Evolutionary conservation across 1,140 invertebrate species (phyloP), one percentile per base, ranked within the genome.

Genomic region (Pissodes strobi): DNA sequence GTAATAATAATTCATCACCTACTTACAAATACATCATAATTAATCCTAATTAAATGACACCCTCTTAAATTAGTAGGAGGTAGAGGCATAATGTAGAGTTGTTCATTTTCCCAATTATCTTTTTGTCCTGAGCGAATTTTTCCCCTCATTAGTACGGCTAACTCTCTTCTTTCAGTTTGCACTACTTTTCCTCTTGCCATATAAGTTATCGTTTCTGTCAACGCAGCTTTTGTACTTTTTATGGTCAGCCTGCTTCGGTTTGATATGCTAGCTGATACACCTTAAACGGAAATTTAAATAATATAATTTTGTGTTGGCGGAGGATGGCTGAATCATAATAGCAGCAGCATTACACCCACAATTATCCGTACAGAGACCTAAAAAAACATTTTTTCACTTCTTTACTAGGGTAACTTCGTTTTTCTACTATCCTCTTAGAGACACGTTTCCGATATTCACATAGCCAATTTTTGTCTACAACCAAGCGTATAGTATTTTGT

Each of bases 61-160:
- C 94, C 95, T 64, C 94, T 83, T n/a, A 98, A 82, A 82, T 96
- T 95, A 17, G 95, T 97, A 9, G 96, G 96, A 43, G 95, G 95
- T 66, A 98, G 80, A 15, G 95, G 93, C 58, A 95, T 95, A 57
- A 98, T 92, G 76, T 94, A 94, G 46, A 97, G 85, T 76, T 93
- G 88, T 79, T 96, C 93, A 74, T 90, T 91, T 39, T 88, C 85
- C 93, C 93, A 97, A 78, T 92, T 88, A 74, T 94, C 92, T 38
- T 85, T 86, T 67, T 88, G 88, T 3, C 90, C 90, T 0, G 92
- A 85, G 51, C 89, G 84, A 52, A 94, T 90, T 81, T 93, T 93
- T 4, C 93, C 93, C 68, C 90, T 85, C 18, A 85, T 85, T 39
- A 94, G 81, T 9, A 89, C 87, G 1, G 92, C 90, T 69, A 97